These are phyloP conservation scores for Antedon mediterranea DNA, from an alignment of 53 echinoderm and acorn worm genomes.

Conservation along the genomic window DNA sequence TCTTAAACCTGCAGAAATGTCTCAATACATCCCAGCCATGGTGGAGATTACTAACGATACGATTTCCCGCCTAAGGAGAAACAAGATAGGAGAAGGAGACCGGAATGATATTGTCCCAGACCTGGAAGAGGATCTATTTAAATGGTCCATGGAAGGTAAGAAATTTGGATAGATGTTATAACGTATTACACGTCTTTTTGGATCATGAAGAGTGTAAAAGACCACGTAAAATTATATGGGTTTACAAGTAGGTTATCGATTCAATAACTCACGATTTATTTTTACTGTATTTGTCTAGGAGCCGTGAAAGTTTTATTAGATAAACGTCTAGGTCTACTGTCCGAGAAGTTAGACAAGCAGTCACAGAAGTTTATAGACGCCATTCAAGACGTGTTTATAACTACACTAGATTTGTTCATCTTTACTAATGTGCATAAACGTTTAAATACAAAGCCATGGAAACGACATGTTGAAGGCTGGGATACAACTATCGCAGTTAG, in stretches of 20 bases:
- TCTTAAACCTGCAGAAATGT: not conserved
- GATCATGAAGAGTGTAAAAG: no score
- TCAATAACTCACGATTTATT: no score
- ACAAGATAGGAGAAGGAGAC: not conserved
- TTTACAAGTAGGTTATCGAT: no score
- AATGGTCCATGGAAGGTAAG: not conserved
- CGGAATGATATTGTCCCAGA: not conserved
- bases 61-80: not conserved
- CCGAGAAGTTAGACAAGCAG: not conserved
- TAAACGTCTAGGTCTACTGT: not conserved
- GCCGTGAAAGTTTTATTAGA: not conserved
- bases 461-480: not conserved
- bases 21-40: not conserved
- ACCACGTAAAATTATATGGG: no score
- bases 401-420: not conserved
- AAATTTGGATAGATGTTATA: no score
- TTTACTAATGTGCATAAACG: not conserved
- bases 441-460: not conserved
- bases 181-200: not conserved
- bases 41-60: not conserved
- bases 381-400: not conserved
- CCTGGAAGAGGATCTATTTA: not conserved
- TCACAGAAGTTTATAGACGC: not conserved
- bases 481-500: not conserved
- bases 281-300: not conserved